phyloP scores from a whole-genome alignment of 2,797 vertebrate species.

The Lagothrix lagotricha region DNA sequence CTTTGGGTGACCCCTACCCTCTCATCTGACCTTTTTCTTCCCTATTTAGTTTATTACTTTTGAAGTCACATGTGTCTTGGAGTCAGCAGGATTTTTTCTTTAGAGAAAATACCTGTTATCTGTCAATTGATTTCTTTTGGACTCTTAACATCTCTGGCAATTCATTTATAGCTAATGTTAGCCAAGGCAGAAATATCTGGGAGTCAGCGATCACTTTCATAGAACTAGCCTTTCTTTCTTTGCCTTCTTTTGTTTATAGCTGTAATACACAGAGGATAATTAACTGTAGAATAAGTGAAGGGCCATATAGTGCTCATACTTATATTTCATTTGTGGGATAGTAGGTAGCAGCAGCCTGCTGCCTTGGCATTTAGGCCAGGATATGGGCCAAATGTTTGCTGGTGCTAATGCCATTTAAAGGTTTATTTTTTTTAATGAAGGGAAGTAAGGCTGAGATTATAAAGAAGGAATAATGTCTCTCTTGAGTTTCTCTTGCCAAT shows the following conservation, averaged over 20 bases:
- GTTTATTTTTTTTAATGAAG: background rate
- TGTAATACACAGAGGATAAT: background rate
- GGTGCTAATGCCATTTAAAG: conserved; percentile 39
- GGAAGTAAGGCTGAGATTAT: conserved; percentile 62
- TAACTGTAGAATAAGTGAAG: background rate
- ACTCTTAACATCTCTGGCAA: conserved; percentile 49
- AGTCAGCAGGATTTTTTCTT: conserved; percentile 60
- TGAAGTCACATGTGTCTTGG: conserved; percentile 48
- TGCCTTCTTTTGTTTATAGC: conserved; percentile 25
- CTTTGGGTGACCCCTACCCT: conserved; percentile 52
- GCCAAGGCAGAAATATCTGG: conserved; percentile 9
- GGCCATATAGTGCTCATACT: background rate
- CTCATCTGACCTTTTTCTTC: conserved; percentile 55
- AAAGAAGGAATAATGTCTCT: conserved; percentile 59
- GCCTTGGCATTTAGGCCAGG: background rate
- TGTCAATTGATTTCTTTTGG: conserved; percentile 67
- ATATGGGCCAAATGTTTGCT: conserved; percentile 22
- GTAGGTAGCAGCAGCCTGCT: background rate
- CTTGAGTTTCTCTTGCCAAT: conserved; percentile 59
- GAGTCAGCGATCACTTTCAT: conserved; percentile 22
- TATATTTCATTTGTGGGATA: background rate
- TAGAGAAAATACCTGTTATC: conserved; percentile 30
- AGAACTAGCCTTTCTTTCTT: conserved; percentile 35
- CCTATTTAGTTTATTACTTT: conserved; percentile 65
- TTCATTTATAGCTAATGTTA: conserved; percentile 62